A percentile compares a stretch with the other conserved stretches of the same genome.
phyloP scores from a whole-genome alignment of 1,140 invertebrate genomes.

The Sitophilus oryzae region DNA sequence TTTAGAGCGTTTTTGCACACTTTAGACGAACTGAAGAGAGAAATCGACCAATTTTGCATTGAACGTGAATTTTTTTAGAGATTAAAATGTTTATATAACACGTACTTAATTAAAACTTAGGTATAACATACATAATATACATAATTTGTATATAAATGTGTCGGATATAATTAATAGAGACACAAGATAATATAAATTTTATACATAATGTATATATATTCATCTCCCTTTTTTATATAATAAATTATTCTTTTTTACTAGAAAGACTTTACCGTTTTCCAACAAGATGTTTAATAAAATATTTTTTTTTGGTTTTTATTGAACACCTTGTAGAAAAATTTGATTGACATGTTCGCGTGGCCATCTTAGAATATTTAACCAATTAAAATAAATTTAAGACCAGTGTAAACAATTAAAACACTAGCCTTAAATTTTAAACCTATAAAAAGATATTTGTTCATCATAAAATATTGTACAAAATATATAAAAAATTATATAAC shows the following conservation, averaged over 20 bases:
- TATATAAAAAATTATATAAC: too few species aligned
- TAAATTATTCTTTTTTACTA: too few species aligned
- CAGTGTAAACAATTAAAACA: neutral
- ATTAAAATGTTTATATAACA: neutral
- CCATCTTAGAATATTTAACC: constrained; percentile 1
- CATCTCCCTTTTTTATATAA: neutral
- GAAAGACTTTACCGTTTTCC: too few species aligned
- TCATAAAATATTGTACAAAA: too few species aligned
- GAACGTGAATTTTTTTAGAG: neutral
- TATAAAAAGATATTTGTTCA: too few species aligned
- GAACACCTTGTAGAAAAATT: constrained; percentile 2
- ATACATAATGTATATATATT: neutral
- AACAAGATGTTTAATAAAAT: too few species aligned
- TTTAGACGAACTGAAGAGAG: neutral
- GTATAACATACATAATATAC: neutral
- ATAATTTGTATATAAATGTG: neutral
- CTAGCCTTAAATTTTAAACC: neutral
- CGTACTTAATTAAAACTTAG: neutral
- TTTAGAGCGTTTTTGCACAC: neutral
- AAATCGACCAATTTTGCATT: neutral
- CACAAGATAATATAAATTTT: neutral
- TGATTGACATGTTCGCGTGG: neutral
- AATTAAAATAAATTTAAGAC: constrained; percentile 1
- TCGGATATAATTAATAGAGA: constrained; percentile 5
- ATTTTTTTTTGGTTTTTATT: too few species aligned